Evolutionary conservation across 1,140 invertebrate species (phyloP).

Genomic region (Tetraneura akinire): DNA sequence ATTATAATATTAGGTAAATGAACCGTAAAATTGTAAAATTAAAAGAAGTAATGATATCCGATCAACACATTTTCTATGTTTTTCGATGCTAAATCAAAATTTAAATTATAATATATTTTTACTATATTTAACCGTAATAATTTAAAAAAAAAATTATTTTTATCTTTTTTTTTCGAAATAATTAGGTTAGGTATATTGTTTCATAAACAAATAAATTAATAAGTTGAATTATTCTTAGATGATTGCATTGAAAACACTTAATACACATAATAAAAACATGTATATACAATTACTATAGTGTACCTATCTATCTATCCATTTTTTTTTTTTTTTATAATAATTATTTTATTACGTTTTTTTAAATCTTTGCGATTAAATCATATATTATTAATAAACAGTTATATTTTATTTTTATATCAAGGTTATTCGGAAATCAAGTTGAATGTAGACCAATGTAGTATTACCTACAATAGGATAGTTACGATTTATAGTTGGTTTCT

Average conservation of each 20-base stretch:
- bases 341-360: background rate
- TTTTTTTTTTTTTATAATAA: too few species aligned
- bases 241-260: background rate
- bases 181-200: background rate
- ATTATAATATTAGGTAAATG: background rate
- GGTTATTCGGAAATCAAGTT: slow-evolving; percentile 21
- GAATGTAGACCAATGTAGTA: background rate
- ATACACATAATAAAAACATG: too few species aligned
- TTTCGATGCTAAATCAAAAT: background rate
- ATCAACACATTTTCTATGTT: background rate
- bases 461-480: background rate
- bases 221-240: background rate
- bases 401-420: background rate
- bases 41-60: background rate
- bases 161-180: background rate
- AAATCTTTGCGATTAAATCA: background rate
- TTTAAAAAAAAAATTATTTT: background rate
- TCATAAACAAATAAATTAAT: background rate
- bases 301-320: too few species aligned
- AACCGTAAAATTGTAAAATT: background rate
- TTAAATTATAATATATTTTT: background rate
- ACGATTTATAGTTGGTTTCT: background rate
- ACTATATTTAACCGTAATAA: background rate
- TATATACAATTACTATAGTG: too few species aligned
- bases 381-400: background rate